These are phyloP conservation scores for Hiodon tergisus DNA, from an alignment of 2,113 vertebrate species.

Conservation along the genomic window DNA sequence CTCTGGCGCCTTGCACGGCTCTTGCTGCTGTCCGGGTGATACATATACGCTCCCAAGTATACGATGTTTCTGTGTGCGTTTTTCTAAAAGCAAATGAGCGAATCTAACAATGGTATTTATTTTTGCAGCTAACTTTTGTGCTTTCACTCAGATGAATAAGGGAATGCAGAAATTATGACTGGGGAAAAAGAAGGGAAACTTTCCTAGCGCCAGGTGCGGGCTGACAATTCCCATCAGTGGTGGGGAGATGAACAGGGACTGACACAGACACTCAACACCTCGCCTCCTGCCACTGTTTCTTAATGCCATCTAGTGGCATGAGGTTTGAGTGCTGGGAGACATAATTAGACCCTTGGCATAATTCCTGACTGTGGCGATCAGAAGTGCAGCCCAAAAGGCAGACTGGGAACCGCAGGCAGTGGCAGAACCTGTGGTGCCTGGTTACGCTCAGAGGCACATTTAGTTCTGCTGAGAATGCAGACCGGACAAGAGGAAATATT, in stretches of 20 bases:
- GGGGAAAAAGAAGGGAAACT: background rate
- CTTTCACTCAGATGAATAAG: background rate
- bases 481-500: conserved; percentile 10
- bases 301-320: conserved; percentile 28
- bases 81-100: background rate
- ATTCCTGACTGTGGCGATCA: conserved; percentile 5
- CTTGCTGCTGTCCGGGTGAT: background rate
- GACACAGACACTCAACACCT: background rate
- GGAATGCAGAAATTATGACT: background rate
- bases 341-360: conserved; percentile 22
- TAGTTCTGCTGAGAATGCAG: conserved; percentile 26
- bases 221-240: background rate
- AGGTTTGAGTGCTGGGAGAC: conserved; percentile 8
- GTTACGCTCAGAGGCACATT: conserved; percentile 18
- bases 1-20: background rate
- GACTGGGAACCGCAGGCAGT: conserved; percentile 13
- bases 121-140: background rate
- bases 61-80: background rate
- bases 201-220: background rate
- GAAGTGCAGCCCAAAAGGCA: conserved; percentile 14
- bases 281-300: background rate
- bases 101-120: background rate
- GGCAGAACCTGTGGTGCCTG: conserved; percentile 4
- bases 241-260: background rate
- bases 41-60: background rate